phyloP scores from a whole-genome alignment of 1,140 invertebrate species.

The Psix sp. region DNA sequence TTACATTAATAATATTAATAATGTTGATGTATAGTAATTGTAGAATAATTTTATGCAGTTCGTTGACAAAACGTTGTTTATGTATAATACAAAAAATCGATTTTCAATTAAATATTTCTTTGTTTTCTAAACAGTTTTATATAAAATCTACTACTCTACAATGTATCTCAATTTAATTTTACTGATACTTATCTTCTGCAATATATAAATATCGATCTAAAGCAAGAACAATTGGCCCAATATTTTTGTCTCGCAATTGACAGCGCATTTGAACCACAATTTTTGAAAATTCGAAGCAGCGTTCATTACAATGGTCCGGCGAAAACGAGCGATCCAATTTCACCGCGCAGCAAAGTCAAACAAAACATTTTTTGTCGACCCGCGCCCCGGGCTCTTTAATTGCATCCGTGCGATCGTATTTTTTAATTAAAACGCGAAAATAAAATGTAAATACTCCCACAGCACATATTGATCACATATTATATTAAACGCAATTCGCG shows the following conservation, averaged over 20 bases:
- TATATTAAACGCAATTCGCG: conserved; percentile 34
- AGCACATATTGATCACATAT: conserved; percentile 30
- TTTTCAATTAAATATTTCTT: too few relatives aligned
- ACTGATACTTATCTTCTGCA: too few relatives aligned
- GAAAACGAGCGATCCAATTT: conserved; percentile 21
- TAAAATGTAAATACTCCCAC: conserved; percentile 40
- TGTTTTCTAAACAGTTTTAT: too few relatives aligned
- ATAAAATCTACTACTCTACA: too few relatives aligned
- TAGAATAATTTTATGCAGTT: too few relatives aligned
- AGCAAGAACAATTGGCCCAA: too few relatives aligned
- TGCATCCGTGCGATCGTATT: conserved; percentile 28
- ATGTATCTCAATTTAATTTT: too few relatives aligned
- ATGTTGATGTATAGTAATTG: too few relatives aligned
- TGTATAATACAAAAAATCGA: too few relatives aligned
- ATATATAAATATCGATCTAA: too few relatives aligned
- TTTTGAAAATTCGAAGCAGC: background rate
- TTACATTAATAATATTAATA: background rate
- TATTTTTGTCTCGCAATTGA: too few relatives aligned
- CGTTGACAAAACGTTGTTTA: too few relatives aligned
- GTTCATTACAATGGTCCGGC: background rate
- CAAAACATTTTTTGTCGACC: conserved; percentile 7
- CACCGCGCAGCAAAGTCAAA: conserved; percentile 2
- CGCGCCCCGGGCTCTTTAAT: conserved; percentile 9
- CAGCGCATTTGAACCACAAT: background rate
- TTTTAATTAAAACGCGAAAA: conserved; percentile 40